Base-by-base conservation (phyloP, 92 coral and sea anemone species). In the Anthopleura xanthogrammica region DNA sequence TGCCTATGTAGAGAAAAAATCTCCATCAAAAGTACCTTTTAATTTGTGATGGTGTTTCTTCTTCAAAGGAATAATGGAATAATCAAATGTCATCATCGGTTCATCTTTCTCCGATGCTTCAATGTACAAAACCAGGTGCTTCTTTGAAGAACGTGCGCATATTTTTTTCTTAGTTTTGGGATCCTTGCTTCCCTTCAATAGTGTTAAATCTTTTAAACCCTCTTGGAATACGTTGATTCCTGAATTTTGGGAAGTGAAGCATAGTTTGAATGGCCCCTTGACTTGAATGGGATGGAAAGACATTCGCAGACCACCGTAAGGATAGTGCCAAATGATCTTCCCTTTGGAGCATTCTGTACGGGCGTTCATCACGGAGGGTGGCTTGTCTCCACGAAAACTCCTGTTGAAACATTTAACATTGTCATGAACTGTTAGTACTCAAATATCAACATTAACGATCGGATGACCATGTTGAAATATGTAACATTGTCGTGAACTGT, bases 231-330 rank as follows among this genome's bases (percentile, higher is more conserved):
- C 89, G 54, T 80, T 87, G 46, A 92, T 85, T 1, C 93, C 99
- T 7, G 85, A 85, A 72, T 80, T 77, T 41, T 75, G 78, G 6
- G 97, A 79, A 16, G 87, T 87, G 42, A 97, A 88, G 71, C 99
- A 97, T 11, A 97, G 82, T 66, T 92, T 86, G 80, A 92, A 97
- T 19, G 89, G 87, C 52, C 84, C 90, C 42, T 83, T 88, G 46
- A 94, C 90, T 46, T 79, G 90, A 16, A 85, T 85, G 10, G 98
- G 98, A 80, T 89, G 87, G 64, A 94, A 97, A 19, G 92, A 87
- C 84, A 90, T 88, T 73, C 98, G 85, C 66, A 97, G 89, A 24
- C 99, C 99, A 6, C 99, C 99, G 58, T 87, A 92, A 19, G 99
- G 99, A 36, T 94, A 70, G 8, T 80, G 72, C 99, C 99, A 97